phyloP scores from a whole-genome alignment of 2,888 invertebrate species.

The Melolontha melolontha region DNA sequence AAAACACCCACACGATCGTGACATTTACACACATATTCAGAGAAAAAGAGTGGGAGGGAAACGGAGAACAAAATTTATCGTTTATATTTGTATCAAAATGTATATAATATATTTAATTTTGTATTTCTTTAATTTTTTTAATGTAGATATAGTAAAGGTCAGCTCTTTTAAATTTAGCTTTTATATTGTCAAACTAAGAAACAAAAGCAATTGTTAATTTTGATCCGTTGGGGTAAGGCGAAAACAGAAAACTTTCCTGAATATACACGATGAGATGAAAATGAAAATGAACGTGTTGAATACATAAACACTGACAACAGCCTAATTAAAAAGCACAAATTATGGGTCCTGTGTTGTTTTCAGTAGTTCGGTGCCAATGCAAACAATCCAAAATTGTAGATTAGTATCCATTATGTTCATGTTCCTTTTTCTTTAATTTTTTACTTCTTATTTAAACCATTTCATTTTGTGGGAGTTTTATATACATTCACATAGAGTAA shows the following conservation, averaged over 20 bases:
- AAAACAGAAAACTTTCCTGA: background rate
- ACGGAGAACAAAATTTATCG: conserved; percentile 2
- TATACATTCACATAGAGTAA: conserved; percentile 11
- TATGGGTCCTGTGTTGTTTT: conserved; percentile 13
- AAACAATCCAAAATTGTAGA: conserved; percentile 45
- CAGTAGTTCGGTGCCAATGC: conserved; percentile 42
- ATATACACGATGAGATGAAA: conserved; percentile 20
- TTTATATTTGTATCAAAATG: conserved; percentile 1
- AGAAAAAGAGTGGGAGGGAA: too few species aligned
- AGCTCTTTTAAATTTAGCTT: conserved; percentile 8
- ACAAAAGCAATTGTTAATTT: background rate
- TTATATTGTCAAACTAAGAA: background rate
- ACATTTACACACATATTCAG: too few species aligned
- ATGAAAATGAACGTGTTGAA: conserved; percentile 11
- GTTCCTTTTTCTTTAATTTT: conserved; percentile 2
- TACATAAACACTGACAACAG: conserved; percentile 44
- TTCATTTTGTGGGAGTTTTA: conserved; percentile 13
- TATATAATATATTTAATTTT: background rate
- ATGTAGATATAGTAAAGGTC: background rate
- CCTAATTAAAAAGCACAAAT: conserved; percentile 44
- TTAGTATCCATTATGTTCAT: conserved; percentile 38
- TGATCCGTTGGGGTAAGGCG: background rate
- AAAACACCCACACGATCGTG: conserved; percentile 42
- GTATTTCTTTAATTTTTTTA: background rate
- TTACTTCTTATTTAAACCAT: conserved; percentile 22